Conservation (phyloP, 2,113 vertebrate genomes). For the Ptilorrhoa leucosticta region DNA sequence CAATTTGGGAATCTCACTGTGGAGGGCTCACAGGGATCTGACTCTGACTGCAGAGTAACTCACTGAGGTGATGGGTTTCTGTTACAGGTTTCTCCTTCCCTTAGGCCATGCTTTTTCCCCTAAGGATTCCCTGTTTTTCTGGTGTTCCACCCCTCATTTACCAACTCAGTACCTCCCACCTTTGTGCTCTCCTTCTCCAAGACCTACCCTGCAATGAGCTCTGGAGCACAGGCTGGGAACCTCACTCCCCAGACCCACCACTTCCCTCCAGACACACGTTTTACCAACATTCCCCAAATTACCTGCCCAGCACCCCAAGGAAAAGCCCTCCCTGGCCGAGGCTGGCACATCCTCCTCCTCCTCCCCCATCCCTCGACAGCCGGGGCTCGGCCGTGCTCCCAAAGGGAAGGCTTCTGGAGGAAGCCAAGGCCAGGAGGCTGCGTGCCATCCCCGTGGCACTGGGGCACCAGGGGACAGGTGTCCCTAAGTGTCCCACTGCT, state of each 20-base stretch:
- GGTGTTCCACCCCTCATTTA: background rate
- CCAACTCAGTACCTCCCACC: background rate
- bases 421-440: background rate
- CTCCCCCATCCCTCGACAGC: fast-evolving
- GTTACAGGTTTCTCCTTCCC: background rate
- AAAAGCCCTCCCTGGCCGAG: fast-evolving
- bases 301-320: background rate
- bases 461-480: background rate
- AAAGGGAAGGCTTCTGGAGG: background rate
- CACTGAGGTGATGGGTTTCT: background rate
- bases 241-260: fast-evolving
- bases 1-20: background rate
- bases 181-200: background rate
- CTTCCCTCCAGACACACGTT: fast-evolving
- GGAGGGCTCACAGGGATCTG: background rate
- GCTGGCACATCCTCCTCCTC: background rate
- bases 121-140: fast-evolving
- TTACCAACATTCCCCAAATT: fast-evolving
- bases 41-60: background rate
- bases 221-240: background rate
- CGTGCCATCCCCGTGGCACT: fast-evolving
- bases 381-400: fast-evolving
- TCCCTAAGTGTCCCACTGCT: background rate
- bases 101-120: fast-evolving
- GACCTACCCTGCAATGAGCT: fast-evolving